Percentiles rank a stretch among this genome's conserved stretches.
These are phyloP conservation scores for Myotis lucifugus DNA, from an alignment of 2,113 vertebrate species.

Conservation along the genomic window DNA sequence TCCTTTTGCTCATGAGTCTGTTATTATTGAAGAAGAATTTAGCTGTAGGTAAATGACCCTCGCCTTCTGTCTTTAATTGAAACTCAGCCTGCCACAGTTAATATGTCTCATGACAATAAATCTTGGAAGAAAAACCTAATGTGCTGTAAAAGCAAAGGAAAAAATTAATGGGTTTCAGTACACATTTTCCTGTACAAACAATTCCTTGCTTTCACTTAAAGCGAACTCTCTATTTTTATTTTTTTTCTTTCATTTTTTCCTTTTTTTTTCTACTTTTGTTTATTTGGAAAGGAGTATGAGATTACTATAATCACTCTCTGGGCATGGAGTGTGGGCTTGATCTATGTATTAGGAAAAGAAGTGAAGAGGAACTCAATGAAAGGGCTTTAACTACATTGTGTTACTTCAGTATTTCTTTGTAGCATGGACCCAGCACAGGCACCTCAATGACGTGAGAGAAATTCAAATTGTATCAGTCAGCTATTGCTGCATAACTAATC, in stretches of 20 bases:
- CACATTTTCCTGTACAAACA: slow-evolving; percentile 18
- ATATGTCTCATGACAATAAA: slow-evolving; percentile 60
- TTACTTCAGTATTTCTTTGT: not conserved
- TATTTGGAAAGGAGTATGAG: slow-evolving; percentile 28
- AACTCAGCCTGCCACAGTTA: slow-evolving; percentile 62
- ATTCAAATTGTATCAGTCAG: slow-evolving; percentile 10
- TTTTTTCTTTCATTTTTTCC: no score
- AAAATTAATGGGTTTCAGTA: slow-evolving; percentile 39
- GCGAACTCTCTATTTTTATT: not conserved
- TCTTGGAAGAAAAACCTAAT: slow-evolving; percentile 52
- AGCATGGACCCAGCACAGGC: not conserved
- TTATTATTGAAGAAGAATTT: slow-evolving; percentile 51
- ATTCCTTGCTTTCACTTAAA: slow-evolving; percentile 34
- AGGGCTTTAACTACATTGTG: not conserved
- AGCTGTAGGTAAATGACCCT: slow-evolving; percentile 57
- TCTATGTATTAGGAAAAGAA: not conserved
- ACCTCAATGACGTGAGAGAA: not conserved
- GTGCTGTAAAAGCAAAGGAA: slow-evolving; percentile 54
- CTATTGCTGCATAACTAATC: not conserved
- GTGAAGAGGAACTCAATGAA: not conserved
- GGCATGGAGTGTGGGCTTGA: not conserved
- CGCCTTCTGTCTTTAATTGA: slow-evolving; percentile 62
- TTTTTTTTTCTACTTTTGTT: not conserved
- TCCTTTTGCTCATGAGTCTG: slow-evolving; percentile 39
- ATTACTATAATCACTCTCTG: not conserved